phyloP scores from a whole-genome alignment of 2,888 invertebrate species.

The Fragum sueziense region DNA sequence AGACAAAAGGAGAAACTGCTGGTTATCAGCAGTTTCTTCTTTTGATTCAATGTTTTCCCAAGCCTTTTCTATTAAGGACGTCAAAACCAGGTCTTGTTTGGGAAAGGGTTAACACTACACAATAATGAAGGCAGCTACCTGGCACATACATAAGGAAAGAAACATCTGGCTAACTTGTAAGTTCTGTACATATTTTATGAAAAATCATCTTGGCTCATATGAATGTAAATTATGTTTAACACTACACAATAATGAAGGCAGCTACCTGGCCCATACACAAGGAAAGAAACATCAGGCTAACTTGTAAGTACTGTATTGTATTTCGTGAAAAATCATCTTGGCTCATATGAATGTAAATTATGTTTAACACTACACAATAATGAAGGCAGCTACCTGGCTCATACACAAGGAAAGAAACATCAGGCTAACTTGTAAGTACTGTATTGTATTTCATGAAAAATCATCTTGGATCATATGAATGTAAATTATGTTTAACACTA shows the following conservation, averaged over 20 bases:
- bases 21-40: no score
- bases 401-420: conserved; percentile 99
- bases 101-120: conserved; percentile 97
- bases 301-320: no score
- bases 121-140: conserved; percentile 99
- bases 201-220: conserved; percentile 98
- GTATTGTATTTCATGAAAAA: no score
- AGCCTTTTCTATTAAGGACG: no score
- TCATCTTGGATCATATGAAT: no score
- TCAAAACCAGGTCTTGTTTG: no score
- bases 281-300: no score
- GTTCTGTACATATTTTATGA: conserved; percentile 95
- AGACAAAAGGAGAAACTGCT: no score
- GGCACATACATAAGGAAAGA: conserved; percentile 99
- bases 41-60: no score
- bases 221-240: conserved; percentile 99
- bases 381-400: conserved; percentile 98
- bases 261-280: no score
- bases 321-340: conserved; percentile 99
- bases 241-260: no score
- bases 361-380: conserved; percentile 99
- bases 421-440: conserved; percentile 93
- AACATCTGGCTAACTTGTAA: conserved; percentile 97
- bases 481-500: conserved; percentile 98
- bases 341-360: conserved; percentile 98